A percentile compares a stretch with the other conserved stretches of the same genome.
Conservation (phyloP, 2,797 vertebrate species). For the Bradypus variegatus region DNA sequence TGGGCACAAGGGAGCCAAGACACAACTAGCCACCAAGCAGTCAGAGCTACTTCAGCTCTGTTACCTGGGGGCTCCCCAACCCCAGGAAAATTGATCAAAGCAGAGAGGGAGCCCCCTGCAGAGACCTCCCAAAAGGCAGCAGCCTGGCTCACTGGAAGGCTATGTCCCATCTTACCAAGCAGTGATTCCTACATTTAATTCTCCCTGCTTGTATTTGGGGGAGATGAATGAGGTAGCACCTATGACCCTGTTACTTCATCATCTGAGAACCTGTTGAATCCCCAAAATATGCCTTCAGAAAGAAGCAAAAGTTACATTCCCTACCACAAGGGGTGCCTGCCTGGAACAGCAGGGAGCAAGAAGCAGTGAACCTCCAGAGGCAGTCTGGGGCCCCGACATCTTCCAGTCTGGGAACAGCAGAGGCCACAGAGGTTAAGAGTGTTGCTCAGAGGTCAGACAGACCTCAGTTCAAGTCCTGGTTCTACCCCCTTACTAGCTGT, state of each 20-base stretch:
- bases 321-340: neutral
- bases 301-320: neutral
- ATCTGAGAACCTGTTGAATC: neutral
- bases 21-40: neutral
- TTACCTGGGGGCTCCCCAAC: too few relatives aligned
- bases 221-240: accelerated
- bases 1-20: too few relatives aligned
- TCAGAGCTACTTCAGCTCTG: neutral
- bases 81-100: neutral
- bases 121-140: neutral
- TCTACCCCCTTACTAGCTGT: neutral
- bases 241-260: too few relatives aligned
- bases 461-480: too few relatives aligned
- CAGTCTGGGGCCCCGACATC: too few relatives aligned
- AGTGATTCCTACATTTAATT: neutral
- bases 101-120: neutral
- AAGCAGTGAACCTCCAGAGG: neutral
- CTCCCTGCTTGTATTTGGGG: neutral
- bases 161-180: accelerated
- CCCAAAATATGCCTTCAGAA: neutral
- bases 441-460: accelerated
- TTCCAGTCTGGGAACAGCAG: neutral
- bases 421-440: too few relatives aligned
- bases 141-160: too few relatives aligned
- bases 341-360: neutral